phyloP scores from a whole-genome alignment of 2,888 invertebrate species.

The Drosophila sordidula region DNA sequence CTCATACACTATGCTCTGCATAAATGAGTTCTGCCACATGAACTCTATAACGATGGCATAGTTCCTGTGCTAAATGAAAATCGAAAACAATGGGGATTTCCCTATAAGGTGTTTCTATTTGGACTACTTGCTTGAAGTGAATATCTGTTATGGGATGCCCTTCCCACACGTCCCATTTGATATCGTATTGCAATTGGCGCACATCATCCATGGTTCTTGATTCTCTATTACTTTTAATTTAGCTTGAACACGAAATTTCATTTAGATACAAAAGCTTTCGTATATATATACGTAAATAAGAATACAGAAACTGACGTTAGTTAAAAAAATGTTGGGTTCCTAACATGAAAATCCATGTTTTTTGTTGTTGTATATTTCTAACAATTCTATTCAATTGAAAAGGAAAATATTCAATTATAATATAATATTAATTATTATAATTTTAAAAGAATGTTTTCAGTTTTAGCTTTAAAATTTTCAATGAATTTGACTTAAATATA shows the following conservation, averaged over 20 bases:
- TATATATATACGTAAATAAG: background rate
- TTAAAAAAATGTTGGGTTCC: background rate
- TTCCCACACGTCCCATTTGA: constrained; percentile 59
- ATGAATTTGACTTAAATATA: constrained; percentile 15
- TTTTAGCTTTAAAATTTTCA: constrained; percentile 5
- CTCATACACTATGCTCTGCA: constrained; percentile 45
- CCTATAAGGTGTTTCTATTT: background rate
- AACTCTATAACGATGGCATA: constrained; percentile 59
- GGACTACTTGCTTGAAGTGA: constrained; percentile 54
- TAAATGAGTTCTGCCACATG: constrained; percentile 61
- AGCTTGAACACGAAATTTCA: constrained; percentile 8
- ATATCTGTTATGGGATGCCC: constrained; percentile 61
- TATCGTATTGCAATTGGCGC: constrained; percentile 52
- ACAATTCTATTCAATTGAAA: no score
- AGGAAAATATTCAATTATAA: no score
- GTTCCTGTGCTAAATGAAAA: constrained; percentile 35
- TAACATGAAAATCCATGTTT: background rate
- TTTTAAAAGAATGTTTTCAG: background rate
- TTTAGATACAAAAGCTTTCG: background rate
- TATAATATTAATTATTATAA: no score
- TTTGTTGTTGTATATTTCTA: no score
- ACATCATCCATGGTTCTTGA: constrained; percentile 45
- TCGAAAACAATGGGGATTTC: background rate
- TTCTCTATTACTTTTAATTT: constrained; percentile 23
- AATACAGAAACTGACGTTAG: background rate